A percentile compares a stretch with the other conserved stretches of the same genome.
Conservation (phyloP, 2,113 vertebrate species). For the Heterotis niloticus region DNA sequence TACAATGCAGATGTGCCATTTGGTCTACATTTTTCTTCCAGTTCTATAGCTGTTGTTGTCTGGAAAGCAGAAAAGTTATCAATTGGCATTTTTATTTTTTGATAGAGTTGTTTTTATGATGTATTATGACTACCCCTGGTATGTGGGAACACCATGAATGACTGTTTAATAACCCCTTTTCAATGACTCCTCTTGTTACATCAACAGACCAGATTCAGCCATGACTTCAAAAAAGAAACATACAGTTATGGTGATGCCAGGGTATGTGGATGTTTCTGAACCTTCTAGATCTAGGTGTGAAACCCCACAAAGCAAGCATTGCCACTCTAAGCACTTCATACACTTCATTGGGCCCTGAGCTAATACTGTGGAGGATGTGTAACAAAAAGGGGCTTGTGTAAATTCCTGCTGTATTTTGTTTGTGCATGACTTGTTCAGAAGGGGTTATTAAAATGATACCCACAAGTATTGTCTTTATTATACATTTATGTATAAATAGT, state of each 20-base stretch:
- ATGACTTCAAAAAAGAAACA: slow-evolving; percentile 60
- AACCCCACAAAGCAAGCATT: not conserved
- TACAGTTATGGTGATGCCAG: slow-evolving; percentile 57
- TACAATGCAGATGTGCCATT: too few relatives aligned
- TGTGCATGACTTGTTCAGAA: slow-evolving; percentile 18
- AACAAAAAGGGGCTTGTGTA: not conserved
- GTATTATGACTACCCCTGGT: not conserved
- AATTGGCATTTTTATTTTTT: too few relatives aligned
- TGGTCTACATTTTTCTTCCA: too few relatives aligned
- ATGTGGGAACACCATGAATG: not conserved
- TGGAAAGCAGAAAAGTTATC: not conserved
- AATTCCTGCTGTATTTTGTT: not conserved
- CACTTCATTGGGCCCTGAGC: not conserved
- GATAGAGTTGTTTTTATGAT: too few relatives aligned
- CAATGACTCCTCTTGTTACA: slow-evolving; percentile 47
- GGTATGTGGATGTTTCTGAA: slow-evolving; percentile 53
- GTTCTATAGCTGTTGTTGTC: not conserved
- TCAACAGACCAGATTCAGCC: slow-evolving; percentile 55
- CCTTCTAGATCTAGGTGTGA: slow-evolving; percentile 21
- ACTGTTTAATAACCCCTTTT: slow-evolving; percentile 53
- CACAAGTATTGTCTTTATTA: not conserved
- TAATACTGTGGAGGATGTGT: not conserved
- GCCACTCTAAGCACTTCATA: not conserved
- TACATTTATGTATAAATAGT: not conserved
- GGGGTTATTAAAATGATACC: slow-evolving; percentile 53